A percentile compares a stretch with the other conserved stretches of the same genome.
Evolutionary conservation across 2,888 invertebrate genomes (phyloP).

Genomic region (Craniophora ligustri): DNA sequence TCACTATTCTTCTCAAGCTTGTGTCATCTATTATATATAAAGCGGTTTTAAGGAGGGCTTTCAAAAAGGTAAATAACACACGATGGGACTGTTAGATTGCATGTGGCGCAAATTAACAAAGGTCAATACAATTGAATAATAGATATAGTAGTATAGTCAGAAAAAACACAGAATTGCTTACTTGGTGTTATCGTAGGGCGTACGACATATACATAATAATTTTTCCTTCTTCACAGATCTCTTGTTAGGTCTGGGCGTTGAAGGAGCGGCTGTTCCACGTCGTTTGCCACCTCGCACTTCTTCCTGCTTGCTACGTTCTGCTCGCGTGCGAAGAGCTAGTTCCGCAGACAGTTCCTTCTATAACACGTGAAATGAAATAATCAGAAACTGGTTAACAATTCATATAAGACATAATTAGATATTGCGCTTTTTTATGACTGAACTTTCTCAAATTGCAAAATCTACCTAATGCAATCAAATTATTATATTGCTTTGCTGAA

Average conservation of each 20-base stretch:
- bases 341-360: constrained; percentile 93
- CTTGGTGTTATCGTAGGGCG: constrained; percentile 98
- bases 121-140: too few species aligned
- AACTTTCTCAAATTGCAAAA: too few species aligned
- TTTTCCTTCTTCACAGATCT: constrained; percentile 91
- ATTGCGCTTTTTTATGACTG: too few species aligned
- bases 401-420: neutral
- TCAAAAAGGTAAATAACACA: too few species aligned
- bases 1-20: neutral
- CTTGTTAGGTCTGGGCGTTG: constrained; percentile 68
- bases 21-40: neutral
- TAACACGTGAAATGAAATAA: constrained; percentile 20
- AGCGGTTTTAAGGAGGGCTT: too few species aligned
- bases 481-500: neutral
- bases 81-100: too few species aligned
- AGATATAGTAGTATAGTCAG: too few species aligned
- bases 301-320: constrained; percentile 91
- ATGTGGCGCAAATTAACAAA: too few species aligned
- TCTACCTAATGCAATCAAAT: too few species aligned
- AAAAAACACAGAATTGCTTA: constrained; percentile 78
- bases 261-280: constrained; percentile 65
- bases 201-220: constrained; percentile 96
- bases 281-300: constrained; percentile 88
- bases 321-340: constrained; percentile 91
- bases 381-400: neutral